Evolutionary conservation across 2,888 invertebrate genomes (phyloP).

Genomic region (Sinopyrophorus schimmeli): DNA sequence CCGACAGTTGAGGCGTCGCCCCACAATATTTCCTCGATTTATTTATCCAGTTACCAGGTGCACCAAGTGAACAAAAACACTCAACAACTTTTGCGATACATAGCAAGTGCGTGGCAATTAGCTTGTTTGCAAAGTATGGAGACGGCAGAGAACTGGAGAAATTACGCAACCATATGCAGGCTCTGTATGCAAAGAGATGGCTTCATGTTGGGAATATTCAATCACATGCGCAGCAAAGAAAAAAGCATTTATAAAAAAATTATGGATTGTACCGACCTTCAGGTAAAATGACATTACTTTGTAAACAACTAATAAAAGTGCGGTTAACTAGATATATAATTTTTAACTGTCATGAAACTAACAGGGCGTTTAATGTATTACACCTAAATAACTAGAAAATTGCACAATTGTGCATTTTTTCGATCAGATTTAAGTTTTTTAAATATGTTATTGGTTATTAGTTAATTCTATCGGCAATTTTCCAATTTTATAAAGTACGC

Average conservation of each 20-base stretch:
- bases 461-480: conserved; percentile 10
- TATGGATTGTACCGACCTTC: conserved; percentile 54
- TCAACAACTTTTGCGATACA: conserved; percentile 11
- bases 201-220: conserved; percentile 66
- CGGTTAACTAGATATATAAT: conserved; percentile 9
- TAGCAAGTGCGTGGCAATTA: conserved; percentile 3
- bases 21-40: conserved; percentile 48
- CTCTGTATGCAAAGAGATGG: conserved; percentile 67
- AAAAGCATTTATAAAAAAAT: conserved; percentile 56
- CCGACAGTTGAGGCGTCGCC: conserved; percentile 59
- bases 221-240: conserved; percentile 56
- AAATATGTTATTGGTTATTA: conserved; percentile 15
- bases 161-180: conserved; percentile 68
- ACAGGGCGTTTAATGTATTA: too few relatives aligned
- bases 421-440: too few relatives aligned
- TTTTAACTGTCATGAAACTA: too few relatives aligned
- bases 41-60: conserved; percentile 40
- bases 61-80: conserved; percentile 28
- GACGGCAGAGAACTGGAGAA: conserved; percentile 56
- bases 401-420: too few relatives aligned
- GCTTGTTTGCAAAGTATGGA: conserved; percentile 40
- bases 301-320: conserved; percentile 11
- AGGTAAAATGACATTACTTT: conserved; percentile 44
- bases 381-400: too few relatives aligned
- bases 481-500: conserved; percentile 7